phyloP scores from a whole-genome alignment of 2,113 vertebrate species.

The Pica pica region DNA sequence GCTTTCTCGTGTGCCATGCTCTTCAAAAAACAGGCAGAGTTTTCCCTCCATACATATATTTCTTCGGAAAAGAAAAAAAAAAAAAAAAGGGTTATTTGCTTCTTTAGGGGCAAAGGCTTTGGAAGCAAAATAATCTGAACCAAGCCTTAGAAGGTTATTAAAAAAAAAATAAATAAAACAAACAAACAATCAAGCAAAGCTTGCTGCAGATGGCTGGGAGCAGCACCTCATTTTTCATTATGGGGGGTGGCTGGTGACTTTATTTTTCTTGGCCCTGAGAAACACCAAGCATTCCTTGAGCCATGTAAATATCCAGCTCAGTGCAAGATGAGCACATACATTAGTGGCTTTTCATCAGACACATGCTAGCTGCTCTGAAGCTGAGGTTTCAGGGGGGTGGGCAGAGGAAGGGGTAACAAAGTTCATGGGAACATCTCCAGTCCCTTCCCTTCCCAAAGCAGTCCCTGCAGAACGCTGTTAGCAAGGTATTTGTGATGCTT shows the following conservation, averaged over 20 bases:
- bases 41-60: background rate
- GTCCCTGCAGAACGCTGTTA: background rate
- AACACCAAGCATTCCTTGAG: background rate
- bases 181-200: slow-evolving; percentile 2
- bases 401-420: background rate
- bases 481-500: background rate
- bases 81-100: background rate
- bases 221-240: slow-evolving; percentile 48
- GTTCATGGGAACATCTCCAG: background rate
- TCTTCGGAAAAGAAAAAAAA: background rate
- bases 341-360: background rate
- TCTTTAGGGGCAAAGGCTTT: background rate
- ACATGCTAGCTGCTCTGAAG: background rate
- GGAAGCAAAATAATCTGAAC: background rate
- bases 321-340: background rate
- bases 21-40: background rate
- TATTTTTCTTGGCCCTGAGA: slow-evolving; percentile 55
- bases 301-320: slow-evolving; percentile 4
- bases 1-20: background rate
- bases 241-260: background rate
- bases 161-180: background rate
- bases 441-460: background rate
- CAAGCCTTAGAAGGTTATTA: background rate
- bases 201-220: slow-evolving; percentile 16
- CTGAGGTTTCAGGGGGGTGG: background rate